These are phyloP conservation scores for Bombus confusus DNA, from an alignment of 1,140 invertebrate species.

Conservation along the genomic window DNA sequence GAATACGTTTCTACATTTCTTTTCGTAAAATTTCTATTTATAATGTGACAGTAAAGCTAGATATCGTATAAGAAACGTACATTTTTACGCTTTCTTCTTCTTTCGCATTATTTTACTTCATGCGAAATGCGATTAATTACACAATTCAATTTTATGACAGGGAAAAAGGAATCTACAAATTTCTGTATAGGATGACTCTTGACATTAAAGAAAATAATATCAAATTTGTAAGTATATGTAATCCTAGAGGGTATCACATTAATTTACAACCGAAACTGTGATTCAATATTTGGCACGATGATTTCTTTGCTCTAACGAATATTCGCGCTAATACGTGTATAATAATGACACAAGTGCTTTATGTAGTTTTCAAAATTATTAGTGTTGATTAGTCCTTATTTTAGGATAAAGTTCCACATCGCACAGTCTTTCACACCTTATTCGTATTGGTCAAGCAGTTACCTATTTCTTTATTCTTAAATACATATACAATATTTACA, in stretches of 20 bases:
- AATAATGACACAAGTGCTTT: background rate
- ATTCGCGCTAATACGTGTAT: background rate
- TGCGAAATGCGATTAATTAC: no score
- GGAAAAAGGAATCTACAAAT: background rate
- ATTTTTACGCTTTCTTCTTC: background rate
- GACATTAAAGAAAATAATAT: background rate
- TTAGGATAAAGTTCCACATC: background rate
- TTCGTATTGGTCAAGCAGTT: constrained; percentile 67
- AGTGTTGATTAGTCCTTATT: background rate
- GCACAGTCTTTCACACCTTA: background rate
- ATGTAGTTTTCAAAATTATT: background rate
- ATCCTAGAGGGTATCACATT: background rate
- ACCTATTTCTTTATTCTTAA: constrained; percentile 60
- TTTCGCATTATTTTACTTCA: background rate
- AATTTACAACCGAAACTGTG: background rate
- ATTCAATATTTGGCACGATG: background rate
- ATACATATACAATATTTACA: constrained; percentile 70
- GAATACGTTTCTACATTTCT: background rate
- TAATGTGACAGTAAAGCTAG: background rate
- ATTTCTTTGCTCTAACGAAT: background rate
- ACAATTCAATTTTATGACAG: background rate
- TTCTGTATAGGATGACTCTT: background rate
- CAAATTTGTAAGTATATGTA: background rate
- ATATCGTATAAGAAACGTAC: background rate
- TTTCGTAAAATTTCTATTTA: background rate